phyloP scores from a whole-genome alignment of 2,888 invertebrate species.

The Xanthostigma xanthostigma region DNA sequence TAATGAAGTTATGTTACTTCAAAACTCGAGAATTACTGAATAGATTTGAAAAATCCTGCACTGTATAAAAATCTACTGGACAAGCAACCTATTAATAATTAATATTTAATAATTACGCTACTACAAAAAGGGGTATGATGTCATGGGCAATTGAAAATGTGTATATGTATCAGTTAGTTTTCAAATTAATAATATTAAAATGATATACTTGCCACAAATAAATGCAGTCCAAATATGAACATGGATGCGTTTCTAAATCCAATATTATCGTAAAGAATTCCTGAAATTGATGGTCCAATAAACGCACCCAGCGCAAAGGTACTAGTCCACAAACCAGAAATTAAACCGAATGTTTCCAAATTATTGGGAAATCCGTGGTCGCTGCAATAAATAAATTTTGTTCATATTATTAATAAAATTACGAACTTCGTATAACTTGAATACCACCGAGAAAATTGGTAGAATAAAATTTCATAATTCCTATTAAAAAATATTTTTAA shows the following conservation, averaged over 20 bases:
- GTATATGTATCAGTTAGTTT: too few species aligned
- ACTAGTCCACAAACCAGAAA: constrained; percentile 84
- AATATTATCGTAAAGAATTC: constrained; percentile 55
- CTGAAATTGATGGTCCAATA: constrained; percentile 63
- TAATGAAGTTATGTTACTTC: too few species aligned
- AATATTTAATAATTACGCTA: too few species aligned
- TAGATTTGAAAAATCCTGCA: too few species aligned
- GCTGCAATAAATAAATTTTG: constrained; percentile 25
- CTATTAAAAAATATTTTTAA: neutral
- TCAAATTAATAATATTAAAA: too few species aligned
- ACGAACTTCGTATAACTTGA: too few species aligned
- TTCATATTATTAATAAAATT: too few species aligned
- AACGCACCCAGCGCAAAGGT: constrained; percentile 80
- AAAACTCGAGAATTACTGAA: too few species aligned
- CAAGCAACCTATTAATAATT: too few species aligned
- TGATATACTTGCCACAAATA: constrained; percentile 41
- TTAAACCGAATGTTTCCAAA: constrained; percentile 75
- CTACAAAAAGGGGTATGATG: too few species aligned
- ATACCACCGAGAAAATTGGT: neutral
- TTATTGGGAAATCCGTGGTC: constrained; percentile 65
- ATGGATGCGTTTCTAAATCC: constrained; percentile 56
- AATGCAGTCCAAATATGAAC: constrained; percentile 51
- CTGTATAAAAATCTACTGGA: too few species aligned
- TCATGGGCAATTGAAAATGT: too few species aligned
- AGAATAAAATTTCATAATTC: neutral